A percentile compares a stretch with the other conserved stretches of the same genome.
These are phyloP conservation scores for Pseudorectes ferrugineus DNA, from an alignment of 2,113 vertebrate species.

Conservation along the genomic window DNA sequence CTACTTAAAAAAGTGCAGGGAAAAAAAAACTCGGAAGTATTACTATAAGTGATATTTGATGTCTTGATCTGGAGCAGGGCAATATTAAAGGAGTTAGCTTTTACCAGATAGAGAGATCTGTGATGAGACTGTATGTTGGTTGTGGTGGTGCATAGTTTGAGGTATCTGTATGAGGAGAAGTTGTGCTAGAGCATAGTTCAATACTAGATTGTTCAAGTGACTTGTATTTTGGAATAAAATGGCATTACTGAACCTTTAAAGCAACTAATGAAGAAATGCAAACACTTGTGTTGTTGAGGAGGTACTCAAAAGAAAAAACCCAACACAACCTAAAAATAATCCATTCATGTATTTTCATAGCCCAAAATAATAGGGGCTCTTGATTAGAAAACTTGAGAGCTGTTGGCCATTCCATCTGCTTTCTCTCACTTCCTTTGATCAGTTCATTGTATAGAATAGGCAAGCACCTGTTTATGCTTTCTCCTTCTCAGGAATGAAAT, in stretches of 20 bases:
- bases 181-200: neutral
- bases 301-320: neutral
- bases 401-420: neutral
- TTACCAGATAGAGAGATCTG: neutral
- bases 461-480: neutral
- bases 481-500: neutral
- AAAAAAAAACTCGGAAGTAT: neutral
- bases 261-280: neutral
- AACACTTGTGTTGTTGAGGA: neutral
- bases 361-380: neutral
- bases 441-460: neutral
- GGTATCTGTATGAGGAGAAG: neutral
- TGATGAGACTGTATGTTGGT: neutral
- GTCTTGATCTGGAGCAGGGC: neutral
- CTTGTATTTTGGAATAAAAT: neutral
- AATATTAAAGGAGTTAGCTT: neutral
- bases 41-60: neutral
- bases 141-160: neutral
- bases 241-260: neutral
- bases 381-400: neutral
- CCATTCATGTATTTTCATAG: neutral
- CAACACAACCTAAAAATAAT: neutral
- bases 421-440: neutral
- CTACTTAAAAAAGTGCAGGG: neutral
- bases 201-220: rapidly evolving